These are phyloP conservation scores for Poeciliopsis infans DNA, from an alignment of 2,797 vertebrate genomes.

Conservation along the genomic window DNA sequence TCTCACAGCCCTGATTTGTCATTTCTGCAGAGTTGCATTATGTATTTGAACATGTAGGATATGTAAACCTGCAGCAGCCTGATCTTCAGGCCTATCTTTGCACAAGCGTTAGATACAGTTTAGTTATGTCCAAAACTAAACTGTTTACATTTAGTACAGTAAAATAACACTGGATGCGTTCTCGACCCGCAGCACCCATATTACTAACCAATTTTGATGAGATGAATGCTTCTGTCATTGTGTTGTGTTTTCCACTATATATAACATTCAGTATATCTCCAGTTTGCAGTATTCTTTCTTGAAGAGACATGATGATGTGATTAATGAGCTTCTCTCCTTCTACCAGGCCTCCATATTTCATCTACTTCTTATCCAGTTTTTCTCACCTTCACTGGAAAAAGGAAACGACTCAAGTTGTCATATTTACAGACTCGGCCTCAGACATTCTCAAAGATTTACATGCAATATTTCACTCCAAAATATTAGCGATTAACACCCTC, in stretches of 20 bases:
- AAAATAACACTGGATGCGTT: neutral
- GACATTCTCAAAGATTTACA: neutral
- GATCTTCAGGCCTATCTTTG: neutral
- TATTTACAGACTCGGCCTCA: neutral
- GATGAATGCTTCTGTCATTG: neutral
- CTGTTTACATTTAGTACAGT: neutral
- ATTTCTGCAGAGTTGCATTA: neutral
- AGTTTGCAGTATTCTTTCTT: neutral
- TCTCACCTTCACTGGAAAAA: neutral
- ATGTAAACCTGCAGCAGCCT: neutral
- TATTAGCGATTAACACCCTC: neutral
- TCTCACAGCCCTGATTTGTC: neutral
- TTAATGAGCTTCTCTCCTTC: neutral
- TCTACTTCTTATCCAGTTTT: neutral
- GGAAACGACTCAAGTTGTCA: neutral
- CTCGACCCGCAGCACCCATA: neutral
- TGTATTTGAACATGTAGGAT: neutral
- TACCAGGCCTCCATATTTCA: neutral
- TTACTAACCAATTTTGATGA: neutral
- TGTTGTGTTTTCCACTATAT: neutral
- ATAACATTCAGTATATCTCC: neutral
- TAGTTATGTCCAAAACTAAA: neutral
- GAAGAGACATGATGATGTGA: neutral
- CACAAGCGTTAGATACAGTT: neutral
- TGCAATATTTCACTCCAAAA: neutral